Percentiles rank a stretch among this genome's conserved stretches.
Evolutionary conservation across 2,113 vertebrate species (phyloP).

Genomic region (Chloroceryle aenea): DNA sequence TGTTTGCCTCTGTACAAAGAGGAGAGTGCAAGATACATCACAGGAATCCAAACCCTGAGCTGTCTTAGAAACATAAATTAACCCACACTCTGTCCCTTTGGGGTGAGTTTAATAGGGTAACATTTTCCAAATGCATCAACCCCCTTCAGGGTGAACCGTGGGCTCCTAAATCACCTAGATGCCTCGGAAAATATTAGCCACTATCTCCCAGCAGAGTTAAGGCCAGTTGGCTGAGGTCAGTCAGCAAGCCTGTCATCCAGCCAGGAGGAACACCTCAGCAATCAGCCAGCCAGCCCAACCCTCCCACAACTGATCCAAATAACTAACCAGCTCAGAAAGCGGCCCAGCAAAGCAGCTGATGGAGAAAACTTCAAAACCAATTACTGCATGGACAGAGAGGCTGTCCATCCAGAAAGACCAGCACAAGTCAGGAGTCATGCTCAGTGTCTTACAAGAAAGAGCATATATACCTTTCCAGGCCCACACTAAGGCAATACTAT

Average conservation of each 20-base stretch:
- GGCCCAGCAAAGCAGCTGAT: not conserved
- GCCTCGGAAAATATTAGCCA: slow-evolving; percentile 31
- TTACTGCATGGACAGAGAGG: not conserved
- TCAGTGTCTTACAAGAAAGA: not conserved
- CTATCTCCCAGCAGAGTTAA: not conserved
- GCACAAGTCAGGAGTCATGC: not conserved
- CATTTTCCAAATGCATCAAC: slow-evolving; percentile 48
- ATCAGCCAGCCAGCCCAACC: slow-evolving; percentile 52
- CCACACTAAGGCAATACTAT: not conserved
- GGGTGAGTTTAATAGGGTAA: slow-evolving; percentile 26
- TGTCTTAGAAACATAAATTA: slow-evolving; percentile 52
- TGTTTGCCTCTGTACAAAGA: not conserved
- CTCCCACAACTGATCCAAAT: not conserved
- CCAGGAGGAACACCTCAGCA: slow-evolving; percentile 51
- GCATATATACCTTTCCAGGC: not conserved
- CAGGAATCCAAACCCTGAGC: slow-evolving; percentile 23
- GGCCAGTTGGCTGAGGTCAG: slow-evolving; percentile 3
- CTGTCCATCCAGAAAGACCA: not conserved
- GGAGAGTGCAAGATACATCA: slow-evolving; percentile 16
- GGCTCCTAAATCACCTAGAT: slow-evolving; percentile 60
- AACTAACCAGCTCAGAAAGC: not conserved
- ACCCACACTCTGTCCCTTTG: not conserved
- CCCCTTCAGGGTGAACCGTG: not conserved
- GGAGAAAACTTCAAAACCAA: not conserved
- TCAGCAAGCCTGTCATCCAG: slow-evolving; percentile 14